phyloP scores from a whole-genome alignment of 1,140 invertebrate genomes.

The Triops longicaudatus region DNA sequence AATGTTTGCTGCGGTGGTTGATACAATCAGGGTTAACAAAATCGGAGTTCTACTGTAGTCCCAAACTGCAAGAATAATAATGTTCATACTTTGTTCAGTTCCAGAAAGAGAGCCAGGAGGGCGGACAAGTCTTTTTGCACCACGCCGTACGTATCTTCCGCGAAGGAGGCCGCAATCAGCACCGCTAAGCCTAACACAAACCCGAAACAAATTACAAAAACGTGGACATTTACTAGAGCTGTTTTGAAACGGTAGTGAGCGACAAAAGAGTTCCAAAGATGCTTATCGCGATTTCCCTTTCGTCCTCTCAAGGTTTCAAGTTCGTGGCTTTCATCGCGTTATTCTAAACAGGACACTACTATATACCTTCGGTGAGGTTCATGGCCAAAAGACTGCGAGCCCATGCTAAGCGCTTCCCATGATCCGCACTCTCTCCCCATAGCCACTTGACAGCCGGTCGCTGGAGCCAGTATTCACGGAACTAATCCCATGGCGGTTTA shows the following conservation, averaged over 20 bases:
- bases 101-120: slow-evolving; percentile 55
- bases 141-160: slow-evolving; percentile 67
- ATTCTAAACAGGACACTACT: no score
- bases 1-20: no score
- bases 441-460: slow-evolving; percentile 9
- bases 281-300: neutral
- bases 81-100: slow-evolving; percentile 44
- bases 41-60: no score
- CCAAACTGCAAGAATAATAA: neutral
- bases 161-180: slow-evolving; percentile 55
- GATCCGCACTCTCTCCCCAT: neutral
- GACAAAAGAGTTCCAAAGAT: neutral
- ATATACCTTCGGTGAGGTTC: neutral
- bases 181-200: slow-evolving; percentile 45
- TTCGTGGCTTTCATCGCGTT: no score
- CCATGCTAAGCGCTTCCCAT: slow-evolving; percentile 14
- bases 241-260: neutral
- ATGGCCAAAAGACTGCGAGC: slow-evolving; percentile 4
- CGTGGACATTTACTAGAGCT: neutral
- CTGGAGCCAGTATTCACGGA: slow-evolving; percentile 9
- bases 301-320: neutral
- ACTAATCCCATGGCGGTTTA: slow-evolving; percentile 7
- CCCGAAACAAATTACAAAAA: neutral
- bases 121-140: slow-evolving; percentile 62
- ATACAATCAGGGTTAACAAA: no score